Evolutionary conservation across 2,888 invertebrate genomes (phyloP), one percentile per base, ranked within the genome.

Genomic region (Cheilosia scutellata): DNA sequence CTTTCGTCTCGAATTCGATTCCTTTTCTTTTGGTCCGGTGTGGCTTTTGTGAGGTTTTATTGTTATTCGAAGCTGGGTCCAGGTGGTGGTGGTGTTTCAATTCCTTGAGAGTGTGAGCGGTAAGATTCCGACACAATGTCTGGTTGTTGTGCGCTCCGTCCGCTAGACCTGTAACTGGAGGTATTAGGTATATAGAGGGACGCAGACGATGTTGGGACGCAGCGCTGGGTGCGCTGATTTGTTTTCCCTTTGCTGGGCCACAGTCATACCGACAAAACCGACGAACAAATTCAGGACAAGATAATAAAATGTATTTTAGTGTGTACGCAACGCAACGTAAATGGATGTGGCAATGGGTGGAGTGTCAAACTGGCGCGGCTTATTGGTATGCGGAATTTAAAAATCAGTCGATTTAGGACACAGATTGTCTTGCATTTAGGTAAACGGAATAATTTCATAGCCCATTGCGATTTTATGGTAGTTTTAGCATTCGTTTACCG

Each of bases 221-320:
- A 33, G 37, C 33, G 29, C 33, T 31, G 51, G 55, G 65, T 58
- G 72, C 57, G 78, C 66, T 63, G 65, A 76, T 86, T 79, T 82
- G 60, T 82, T 60, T 66, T 11, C 37, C 33, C 53, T 72, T 77
- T 86, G 70, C 16, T 49, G 63, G 16, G 29, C 20, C 70, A 9
- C 57, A 42, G 49, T n/a, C 53, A 25, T 58, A 42, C 66, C 66
- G 86, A 72, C 82, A 76, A 72, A 86, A 82, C 11, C 71, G 70
- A 66, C 51, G 53, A 71, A 80, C 84, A 84, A 84, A 84, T 84
- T 47, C 70, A 62, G 70, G 75, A 86, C 84, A 86, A 84, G 84
- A 86, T 86, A 86, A 80, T 86, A 76, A 80, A 84, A 80, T 76
- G 71, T 86, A 31, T 78, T 49, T 66, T 25, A 57, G 76, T 31